phyloP scores from a whole-genome alignment of 92 coral and sea anemone genomes.

The Diadumene lineata region DNA sequence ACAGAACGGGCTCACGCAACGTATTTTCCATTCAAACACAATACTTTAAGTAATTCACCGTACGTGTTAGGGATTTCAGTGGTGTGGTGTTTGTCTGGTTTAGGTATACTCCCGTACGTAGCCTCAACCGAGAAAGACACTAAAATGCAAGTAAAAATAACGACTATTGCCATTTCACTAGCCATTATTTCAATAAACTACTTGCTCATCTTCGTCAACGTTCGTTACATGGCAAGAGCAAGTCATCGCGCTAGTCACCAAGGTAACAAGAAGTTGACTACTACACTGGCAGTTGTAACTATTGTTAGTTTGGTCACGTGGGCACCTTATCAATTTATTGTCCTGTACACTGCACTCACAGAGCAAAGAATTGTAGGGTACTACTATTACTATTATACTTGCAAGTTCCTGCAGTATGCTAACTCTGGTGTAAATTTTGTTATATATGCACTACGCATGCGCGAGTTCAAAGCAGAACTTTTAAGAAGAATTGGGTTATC shows the following conservation, averaged over 20 bases:
- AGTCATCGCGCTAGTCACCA: neutral
- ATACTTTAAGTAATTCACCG: neutral
- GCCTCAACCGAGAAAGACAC: neutral
- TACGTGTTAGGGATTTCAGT: slow-evolving; percentile 13
- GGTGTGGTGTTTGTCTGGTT: neutral
- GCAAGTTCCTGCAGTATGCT: slow-evolving; percentile 20
- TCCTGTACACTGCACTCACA: neutral
- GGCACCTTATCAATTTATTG: slow-evolving; percentile 13
- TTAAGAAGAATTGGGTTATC: neutral
- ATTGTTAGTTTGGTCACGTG: slow-evolving; percentile 12
- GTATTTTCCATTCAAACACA: slow-evolving; percentile 29
- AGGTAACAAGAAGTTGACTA: slow-evolving; percentile 8
- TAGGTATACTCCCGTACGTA: neutral
- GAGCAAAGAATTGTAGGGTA: neutral
- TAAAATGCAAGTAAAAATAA: neutral
- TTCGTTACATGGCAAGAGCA: neutral
- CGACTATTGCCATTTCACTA: neutral
- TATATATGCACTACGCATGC: slow-evolving; percentile 16
- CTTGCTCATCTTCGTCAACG: neutral
- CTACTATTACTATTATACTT: neutral
- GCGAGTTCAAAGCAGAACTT: slow-evolving; percentile 2
- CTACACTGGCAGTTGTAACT: slow-evolving; percentile 18
- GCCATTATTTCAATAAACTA: neutral
- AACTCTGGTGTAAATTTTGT: slow-evolving; percentile 12
- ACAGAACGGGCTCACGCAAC: slow-evolving; percentile 31